Evolutionary conservation across 2,888 invertebrate species (phyloP).

Genomic region (Microctonus brassicae): DNA sequence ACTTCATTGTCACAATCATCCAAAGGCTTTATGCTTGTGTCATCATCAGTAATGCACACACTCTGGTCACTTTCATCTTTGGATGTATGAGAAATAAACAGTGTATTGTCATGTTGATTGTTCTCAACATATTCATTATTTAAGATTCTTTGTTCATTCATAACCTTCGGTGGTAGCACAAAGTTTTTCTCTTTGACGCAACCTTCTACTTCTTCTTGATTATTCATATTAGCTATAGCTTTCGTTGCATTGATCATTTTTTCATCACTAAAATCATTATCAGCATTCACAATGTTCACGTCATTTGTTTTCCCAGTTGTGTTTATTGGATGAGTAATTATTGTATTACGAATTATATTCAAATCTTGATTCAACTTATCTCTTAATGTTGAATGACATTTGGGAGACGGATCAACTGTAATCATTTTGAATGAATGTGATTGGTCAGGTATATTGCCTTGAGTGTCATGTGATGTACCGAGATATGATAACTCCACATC

Average conservation of each 20-base stretch:
- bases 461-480: neutral
- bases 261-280: conserved; percentile 22
- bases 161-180: neutral
- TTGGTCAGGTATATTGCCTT: no score
- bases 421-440: no score
- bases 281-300: conserved; percentile 37
- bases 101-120: neutral
- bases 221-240: neutral
- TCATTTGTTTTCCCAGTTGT: neutral
- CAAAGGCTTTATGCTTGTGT: conserved; percentile 2
- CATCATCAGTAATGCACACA: conserved; percentile 24
- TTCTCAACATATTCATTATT: neutral
- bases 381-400: no score
- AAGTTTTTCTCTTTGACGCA: no score
- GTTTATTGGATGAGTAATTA: neutral
- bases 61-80: conserved; percentile 8
- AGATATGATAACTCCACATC: conserved; percentile 47
- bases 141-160: neutral
- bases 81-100: neutral
- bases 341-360: neutral
- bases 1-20: conserved; percentile 46
- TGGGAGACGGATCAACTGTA: no score
- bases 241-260: neutral
- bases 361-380: neutral
- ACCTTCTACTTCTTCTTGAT: conserved; percentile 24